Evolutionary conservation across 2,113 vertebrate species (phyloP), one percentile per base, ranked within the genome.

Genomic region (Aptenodytes patagonicus): DNA sequence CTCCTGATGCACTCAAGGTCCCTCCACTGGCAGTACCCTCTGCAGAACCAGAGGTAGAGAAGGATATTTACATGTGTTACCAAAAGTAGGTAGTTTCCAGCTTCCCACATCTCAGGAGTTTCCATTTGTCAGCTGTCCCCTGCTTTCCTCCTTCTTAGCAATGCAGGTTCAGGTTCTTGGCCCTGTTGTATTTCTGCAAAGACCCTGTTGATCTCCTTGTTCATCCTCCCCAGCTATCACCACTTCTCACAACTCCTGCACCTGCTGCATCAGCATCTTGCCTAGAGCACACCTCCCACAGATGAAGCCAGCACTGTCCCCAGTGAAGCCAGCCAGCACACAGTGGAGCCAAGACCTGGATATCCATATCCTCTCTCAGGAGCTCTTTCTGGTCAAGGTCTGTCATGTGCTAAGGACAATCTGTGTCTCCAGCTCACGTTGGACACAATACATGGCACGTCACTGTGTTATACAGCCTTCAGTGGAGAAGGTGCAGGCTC

Each of bases 131-230:
- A 20, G 0, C 11, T 36, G 16, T 32, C 3, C 13, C 40, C 28
- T 58, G 20, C 25, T 58, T 46, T 64, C 20, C 22, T 82, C 38
- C 32, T 51, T 47, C 11, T 9, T 3, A 58, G 29, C 8, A 76
- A 5, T 11, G 21, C 28, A 40, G 13, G 0, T 32, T 61, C 11
- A 36, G 34, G 38, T 72, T 60, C 47, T 51, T 36, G 26, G 24
- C 10, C 46, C 36, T 26, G 4, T 0, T 20, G 32, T 1, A 3
- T 65, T 47, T 73, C 40, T 87, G 31, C 46, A 52, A 65, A 76
- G 40, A 44, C 24, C 16, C 26, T 0, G 0, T 14, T 49, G 17
- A 58, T 40, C 5, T 61, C 36, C 25, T 68, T 14, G 1, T n/a
- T 52, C 46, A 16, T 19, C 11, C 34, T 31, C 12, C 29, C 20